These are phyloP conservation scores for Ephydatia muelleri DNA, from an alignment of 37 sponge, comb jelly and placozoan genomes.

Conservation along the genomic window DNA sequence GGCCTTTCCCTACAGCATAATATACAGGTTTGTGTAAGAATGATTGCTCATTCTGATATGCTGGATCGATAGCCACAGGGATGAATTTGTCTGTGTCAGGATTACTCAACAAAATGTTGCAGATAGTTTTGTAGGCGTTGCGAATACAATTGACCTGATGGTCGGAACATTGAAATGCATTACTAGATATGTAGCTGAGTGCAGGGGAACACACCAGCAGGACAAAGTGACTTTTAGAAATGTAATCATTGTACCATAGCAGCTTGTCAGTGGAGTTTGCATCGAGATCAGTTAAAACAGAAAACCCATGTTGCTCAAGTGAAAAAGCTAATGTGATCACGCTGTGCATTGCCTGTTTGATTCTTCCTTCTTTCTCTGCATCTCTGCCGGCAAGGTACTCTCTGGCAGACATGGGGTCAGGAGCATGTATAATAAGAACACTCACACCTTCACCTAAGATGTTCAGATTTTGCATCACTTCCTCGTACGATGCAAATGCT, in stretches of 20 bases:
- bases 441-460: not conserved
- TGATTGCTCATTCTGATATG: not conserved
- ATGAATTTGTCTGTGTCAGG: not conserved
- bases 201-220: not conserved
- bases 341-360: not conserved
- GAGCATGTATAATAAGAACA: not conserved
- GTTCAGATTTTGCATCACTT: not conserved
- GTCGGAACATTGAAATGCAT: not conserved
- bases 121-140: not conserved
- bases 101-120: not conserved
- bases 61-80: not conserved
- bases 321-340: not conserved
- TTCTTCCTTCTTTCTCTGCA: not conserved
- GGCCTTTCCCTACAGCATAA: not conserved
- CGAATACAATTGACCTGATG: not conserved
- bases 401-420: not conserved
- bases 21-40: not conserved
- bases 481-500: not conserved
- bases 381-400: not conserved
- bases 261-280: not conserved
- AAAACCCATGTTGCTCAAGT: not conserved
- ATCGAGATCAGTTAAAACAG: not conserved
- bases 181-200: not conserved
- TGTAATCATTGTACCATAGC: not conserved
- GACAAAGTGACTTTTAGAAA: not conserved